These are phyloP conservation scores for Amphiprion ocellaris DNA, from an alignment of 2,113 vertebrate genomes.

Conservation along the genomic window DNA sequence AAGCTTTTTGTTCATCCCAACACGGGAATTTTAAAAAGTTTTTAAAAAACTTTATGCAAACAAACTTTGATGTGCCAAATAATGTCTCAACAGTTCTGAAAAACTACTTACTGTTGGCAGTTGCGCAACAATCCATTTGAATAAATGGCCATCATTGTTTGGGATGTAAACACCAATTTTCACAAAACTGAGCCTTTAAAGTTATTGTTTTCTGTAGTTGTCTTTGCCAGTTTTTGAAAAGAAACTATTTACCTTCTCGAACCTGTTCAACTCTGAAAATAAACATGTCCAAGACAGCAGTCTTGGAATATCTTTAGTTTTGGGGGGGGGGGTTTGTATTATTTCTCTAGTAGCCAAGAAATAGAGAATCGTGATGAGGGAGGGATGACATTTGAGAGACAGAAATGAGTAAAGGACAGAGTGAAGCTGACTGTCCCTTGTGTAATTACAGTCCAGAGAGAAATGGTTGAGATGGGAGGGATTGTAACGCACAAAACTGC, in stretches of 20 bases:
- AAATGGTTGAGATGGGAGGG: background rate
- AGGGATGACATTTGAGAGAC: constrained; percentile 31
- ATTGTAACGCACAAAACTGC: background rate
- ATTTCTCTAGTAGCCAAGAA: constrained; percentile 19
- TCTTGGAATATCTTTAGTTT: constrained; percentile 9
- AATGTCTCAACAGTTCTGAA: background rate
- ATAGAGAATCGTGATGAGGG: constrained; percentile 7
- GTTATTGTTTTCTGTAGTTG: background rate
- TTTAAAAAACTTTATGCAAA: background rate
- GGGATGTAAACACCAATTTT: no score
- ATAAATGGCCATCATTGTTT: no score
- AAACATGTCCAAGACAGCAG: constrained; percentile 26
- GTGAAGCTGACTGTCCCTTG: constrained; percentile 34
- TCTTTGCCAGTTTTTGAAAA: background rate
- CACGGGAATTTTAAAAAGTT: background rate
- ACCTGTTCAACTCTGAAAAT: constrained; percentile 7
- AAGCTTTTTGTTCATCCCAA: background rate
- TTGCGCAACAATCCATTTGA: no score
- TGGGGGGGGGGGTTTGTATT: constrained; percentile 12
- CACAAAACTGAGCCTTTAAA: background rate
- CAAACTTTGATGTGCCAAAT: background rate
- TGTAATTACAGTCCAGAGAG: constrained; percentile 36
- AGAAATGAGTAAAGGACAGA: constrained; percentile 30
- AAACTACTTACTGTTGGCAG: background rate
- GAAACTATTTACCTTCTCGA: background rate